Evolutionary conservation across 2,797 vertebrate species (phyloP).

Genomic region (Phrynocephalus forsythii): DNA sequence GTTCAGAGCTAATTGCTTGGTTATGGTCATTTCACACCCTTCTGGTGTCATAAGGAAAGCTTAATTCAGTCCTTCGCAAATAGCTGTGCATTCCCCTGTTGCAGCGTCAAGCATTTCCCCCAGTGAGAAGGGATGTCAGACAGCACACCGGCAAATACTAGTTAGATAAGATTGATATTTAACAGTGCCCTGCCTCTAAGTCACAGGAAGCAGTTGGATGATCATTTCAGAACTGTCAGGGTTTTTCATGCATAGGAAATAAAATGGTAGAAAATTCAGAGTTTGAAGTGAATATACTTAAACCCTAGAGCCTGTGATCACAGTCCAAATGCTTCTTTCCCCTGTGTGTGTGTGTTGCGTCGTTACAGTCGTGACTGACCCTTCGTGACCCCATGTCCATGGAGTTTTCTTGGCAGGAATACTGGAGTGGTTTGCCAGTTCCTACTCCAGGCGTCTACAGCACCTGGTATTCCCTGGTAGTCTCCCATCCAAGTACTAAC

Average conservation of each 20-base stretch:
- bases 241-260: background rate
- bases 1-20: constrained; percentile 30
- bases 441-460: no score
- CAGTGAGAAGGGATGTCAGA: background rate
- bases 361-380: no score
- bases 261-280: background rate
- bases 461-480: no score
- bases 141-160: background rate
- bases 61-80: constrained; percentile 24
- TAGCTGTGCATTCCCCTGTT: constrained; percentile 4
- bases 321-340: no score
- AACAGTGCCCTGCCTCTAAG: background rate
- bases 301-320: no score
- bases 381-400: no score
- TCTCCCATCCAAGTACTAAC: no score
- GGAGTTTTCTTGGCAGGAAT: no score
- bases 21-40: constrained; percentile 33
- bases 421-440: no score
- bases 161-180: background rate
- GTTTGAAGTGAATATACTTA: background rate
- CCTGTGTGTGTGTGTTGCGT: no score
- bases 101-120: background rate
- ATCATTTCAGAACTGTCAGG: background rate
- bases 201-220: background rate
- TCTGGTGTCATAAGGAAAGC: constrained; percentile 17